Base-by-base conservation (phyloP, 2,888 invertebrate species). In the Caenorhabditis angaria region DNA sequence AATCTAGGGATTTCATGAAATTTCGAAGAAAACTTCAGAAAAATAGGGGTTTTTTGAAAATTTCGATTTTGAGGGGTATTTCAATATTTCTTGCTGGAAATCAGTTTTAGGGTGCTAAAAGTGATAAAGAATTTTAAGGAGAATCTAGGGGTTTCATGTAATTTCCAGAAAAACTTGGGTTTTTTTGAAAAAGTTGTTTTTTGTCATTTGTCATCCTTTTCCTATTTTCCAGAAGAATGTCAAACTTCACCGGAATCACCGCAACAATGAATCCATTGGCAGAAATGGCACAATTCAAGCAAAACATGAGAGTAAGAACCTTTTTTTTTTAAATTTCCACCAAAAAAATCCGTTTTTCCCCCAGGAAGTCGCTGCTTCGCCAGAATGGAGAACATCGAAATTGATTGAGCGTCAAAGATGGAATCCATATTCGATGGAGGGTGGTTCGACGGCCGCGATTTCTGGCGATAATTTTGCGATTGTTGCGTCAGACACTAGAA, bases 401-500 rank as follows among this genome's bases (percentile, higher is more conserved):
- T 65, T 71, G 20, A 72, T 72, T 53, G 76, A 82, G 25, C 78
- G 77, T 41, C 80, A 81, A 51, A 72, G 84, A 22, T 86, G 86
- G 86, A 86, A 84, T 60, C 86, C 86, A 25, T 86, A 86, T 67
- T 80, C 83, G 22, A 77, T 85, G 68, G 85, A 86, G 63, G 86
- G 86, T 64, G 86, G 86, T 84, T 95, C 95, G 87, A 92, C 95
- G 65, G 93, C 97, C 58, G 97, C 97, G 27, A 93, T 99, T 83
- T 94, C 94, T 87, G 99, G 99, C 27, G 93, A 94, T 53, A 94
- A 97, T 88, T 99, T 93, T 88, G 94, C 93, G 22, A 92, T 99
- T 27, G 93, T 99, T 88, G 99, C 94, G 5, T 94, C 95, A 0
- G 99, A 99, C 88, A 95, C 85, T 12, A 81, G 85, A 63, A 81